These are phyloP conservation scores for Gonatopus flavifemur DNA, from an alignment of 1,140 invertebrate genomes.

Conservation along the genomic window DNA sequence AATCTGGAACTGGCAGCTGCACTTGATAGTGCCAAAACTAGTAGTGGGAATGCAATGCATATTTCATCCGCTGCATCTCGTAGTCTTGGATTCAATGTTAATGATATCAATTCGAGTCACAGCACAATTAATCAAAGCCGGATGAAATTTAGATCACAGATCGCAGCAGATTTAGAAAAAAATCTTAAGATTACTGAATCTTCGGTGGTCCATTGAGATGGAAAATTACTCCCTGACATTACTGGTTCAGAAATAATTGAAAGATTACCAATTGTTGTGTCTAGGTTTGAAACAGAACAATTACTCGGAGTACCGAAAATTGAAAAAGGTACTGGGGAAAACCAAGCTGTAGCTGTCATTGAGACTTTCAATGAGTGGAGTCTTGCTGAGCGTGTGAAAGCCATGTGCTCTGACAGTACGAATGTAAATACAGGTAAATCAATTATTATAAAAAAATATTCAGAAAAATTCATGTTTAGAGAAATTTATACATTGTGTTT, in stretches of 20 bases:
- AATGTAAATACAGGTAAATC: slow-evolving; percentile 3
- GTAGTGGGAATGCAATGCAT: background rate
- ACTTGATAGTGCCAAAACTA: background rate
- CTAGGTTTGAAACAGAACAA: slow-evolving; percentile 14
- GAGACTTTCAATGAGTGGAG: slow-evolving; percentile 16
- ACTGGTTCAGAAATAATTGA: slow-evolving; percentile 10
- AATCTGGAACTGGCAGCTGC: background rate
- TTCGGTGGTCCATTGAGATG: slow-evolving; percentile 10
- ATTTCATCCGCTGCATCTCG: background rate
- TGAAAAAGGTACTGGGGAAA: background rate
- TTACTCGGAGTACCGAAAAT: slow-evolving; percentile 11
- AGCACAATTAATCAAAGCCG: slow-evolving; percentile 9
- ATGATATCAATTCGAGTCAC: background rate
- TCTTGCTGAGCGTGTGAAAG: slow-evolving; percentile 14
- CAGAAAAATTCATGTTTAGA: too few relatives aligned
- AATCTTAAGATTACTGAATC: background rate
- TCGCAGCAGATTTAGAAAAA: slow-evolving; percentile 10
- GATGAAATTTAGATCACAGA: slow-evolving; percentile 6
- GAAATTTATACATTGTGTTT: too few relatives aligned
- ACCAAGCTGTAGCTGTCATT: slow-evolving; percentile 11
- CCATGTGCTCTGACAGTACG: slow-evolving; percentile 16
- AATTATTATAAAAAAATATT: too few relatives aligned
- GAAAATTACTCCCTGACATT: slow-evolving; percentile 12
- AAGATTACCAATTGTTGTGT: slow-evolving; percentile 11
- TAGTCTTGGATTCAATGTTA: background rate